Base-by-base conservation (phyloP, 1,140 invertebrate genomes). In the Drosophila sulfurigaster region DNA sequence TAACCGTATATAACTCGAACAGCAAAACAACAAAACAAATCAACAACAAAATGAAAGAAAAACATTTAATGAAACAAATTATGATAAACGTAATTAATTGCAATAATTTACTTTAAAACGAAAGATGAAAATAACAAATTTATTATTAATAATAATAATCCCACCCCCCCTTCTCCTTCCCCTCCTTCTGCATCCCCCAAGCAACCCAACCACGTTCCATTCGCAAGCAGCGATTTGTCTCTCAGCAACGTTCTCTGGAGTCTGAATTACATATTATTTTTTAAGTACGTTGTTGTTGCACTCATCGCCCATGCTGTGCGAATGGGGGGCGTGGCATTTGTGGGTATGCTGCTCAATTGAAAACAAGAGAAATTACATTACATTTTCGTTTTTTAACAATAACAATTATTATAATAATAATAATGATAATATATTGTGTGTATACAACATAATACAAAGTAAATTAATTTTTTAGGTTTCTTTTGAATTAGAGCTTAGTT, bases 181-280 rank as follows among this genome's bases (percentile, higher is more conserved):
- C 49, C 48, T 16, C 56, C 51, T 10, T 16, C 13, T 20, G 15
- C 35, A 25, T 25, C 56, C 45, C 43, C 15, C 3, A 41, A 25
- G 15, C 52, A 13, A 28, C 25, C 25, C 25, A 51, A 7, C 35
- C 6, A 54, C 43, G 5, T 5, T 49, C 46, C 41, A 41, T 35
- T 20, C 13, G 30, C 45, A 2, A 30, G 28, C 43, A 41, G 41
- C 69, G 30, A 38, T 7, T 38, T 10, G 35, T 20, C 4, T 15
- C 57, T 15, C 57, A 38, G 32, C 64, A 79, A 76, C 87, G 87
- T 90, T 91, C 82, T 75, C 82, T 87, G 87, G 87, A 90, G 87
- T 90, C 87, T 90, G 87, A 90, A 90, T 91, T 91, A 90, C 87
- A 90, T 91, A 87, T 91, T 87, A 87, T 91, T 90, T 90, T 91